phyloP scores from a whole-genome alignment of 2,797 vertebrate genomes.

The Holocentrus rufus region DNA sequence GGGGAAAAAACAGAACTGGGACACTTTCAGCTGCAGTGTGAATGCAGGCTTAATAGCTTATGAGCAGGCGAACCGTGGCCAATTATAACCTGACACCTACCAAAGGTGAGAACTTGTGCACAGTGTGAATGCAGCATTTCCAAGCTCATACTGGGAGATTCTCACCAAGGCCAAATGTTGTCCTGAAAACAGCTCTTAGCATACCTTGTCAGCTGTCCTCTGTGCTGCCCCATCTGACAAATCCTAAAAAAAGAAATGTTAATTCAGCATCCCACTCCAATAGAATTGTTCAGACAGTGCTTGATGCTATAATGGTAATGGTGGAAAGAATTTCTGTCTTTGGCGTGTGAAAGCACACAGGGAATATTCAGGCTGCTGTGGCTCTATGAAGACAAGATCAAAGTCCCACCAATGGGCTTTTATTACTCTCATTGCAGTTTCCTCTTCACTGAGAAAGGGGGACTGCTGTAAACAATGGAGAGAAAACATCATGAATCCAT shows the following conservation, averaged over 20 bases:
- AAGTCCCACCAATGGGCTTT: slow-evolving; percentile 53
- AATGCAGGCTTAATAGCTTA: slow-evolving; percentile 28
- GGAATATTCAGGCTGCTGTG: slow-evolving; percentile 54
- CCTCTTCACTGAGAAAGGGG: slow-evolving; percentile 28
- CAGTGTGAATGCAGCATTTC: background rate
- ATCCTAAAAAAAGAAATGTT: slow-evolving; percentile 48
- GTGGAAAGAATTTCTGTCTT: slow-evolving; percentile 22
- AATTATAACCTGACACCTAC: slow-evolving; percentile 10
- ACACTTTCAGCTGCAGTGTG: slow-evolving; percentile 22
- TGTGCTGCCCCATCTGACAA: slow-evolving; percentile 27
- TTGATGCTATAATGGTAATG: slow-evolving; percentile 53
- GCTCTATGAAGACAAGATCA: slow-evolving; percentile 54
- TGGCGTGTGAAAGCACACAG: slow-evolving; percentile 40
- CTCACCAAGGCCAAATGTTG: background rate
- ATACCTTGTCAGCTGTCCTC: background rate
- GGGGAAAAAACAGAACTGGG: slow-evolving; percentile 48
- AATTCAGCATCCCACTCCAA: slow-evolving; percentile 42
- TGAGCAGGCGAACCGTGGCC: slow-evolving; percentile 1
- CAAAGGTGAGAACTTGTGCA: background rate
- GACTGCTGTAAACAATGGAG: slow-evolving; percentile 46
- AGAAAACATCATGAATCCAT: slow-evolving; percentile 40
- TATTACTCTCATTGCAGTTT: slow-evolving; percentile 50
- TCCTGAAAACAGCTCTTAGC: background rate
- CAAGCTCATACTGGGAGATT: background rate
- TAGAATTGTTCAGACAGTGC: slow-evolving; percentile 39